Conservation (phyloP, 2,888 invertebrate species). For the Rotaria magnacalcarata region DNA sequence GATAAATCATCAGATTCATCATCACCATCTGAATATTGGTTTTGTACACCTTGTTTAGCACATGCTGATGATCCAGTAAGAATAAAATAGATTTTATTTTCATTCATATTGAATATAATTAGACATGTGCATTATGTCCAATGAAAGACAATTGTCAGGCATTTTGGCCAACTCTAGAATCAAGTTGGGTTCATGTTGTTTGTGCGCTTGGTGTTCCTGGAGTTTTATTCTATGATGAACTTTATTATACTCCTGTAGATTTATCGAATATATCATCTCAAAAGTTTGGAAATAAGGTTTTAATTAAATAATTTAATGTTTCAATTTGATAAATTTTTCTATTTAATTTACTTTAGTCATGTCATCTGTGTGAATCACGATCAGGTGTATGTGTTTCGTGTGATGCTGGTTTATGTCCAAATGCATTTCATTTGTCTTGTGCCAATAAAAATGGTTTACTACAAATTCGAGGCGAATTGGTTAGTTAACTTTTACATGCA, state of each 20-base stretch:
- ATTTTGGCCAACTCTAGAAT: slow-evolving; percentile 49
- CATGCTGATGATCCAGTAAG: slow-evolving; percentile 74
- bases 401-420: slow-evolving; percentile 95
- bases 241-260: slow-evolving; percentile 38
- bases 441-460: slow-evolving; percentile 50
- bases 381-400: slow-evolving; percentile 93
- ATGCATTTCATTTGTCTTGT: slow-evolving; percentile 93
- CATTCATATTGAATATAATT: slow-evolving; percentile 39
- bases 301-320: too few relatives aligned
- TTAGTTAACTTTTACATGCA: neutral
- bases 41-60: slow-evolving; percentile 92
- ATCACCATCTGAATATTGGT: slow-evolving; percentile 96
- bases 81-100: slow-evolving; percentile 36
- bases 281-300: slow-evolving; percentile 34
- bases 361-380: slow-evolving; percentile 79
- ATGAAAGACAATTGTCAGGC: slow-evolving; percentile 81
- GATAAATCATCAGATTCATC: slow-evolving; percentile 79
- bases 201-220: slow-evolving; percentile 96
- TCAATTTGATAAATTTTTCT: neutral
- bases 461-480: slow-evolving; percentile 24
- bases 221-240: slow-evolving; percentile 83
- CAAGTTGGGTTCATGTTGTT: slow-evolving; percentile 85
- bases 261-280: slow-evolving; percentile 36
- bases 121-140: slow-evolving; percentile 85
- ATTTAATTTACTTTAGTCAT: slow-evolving; percentile 63